phyloP scores from a whole-genome alignment of 2,888 invertebrate genomes.

The Ichneumoninae sp. region DNA sequence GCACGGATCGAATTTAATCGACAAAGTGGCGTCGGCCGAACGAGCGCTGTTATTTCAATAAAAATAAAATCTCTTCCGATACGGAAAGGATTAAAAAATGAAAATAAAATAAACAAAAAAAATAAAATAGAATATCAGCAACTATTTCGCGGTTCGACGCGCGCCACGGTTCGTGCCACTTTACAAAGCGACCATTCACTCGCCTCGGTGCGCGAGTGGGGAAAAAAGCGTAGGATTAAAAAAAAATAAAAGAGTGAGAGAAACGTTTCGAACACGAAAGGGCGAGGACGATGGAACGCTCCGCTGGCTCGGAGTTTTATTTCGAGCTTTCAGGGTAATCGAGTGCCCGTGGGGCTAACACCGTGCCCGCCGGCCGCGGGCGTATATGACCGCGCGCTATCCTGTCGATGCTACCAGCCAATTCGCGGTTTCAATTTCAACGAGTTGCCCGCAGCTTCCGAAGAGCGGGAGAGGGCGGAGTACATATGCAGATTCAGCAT shows the following conservation, averaged over 20 bases:
- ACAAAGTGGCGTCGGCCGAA: constrained; percentile 3
- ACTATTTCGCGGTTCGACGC: constrained; percentile 37
- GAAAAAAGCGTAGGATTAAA: constrained; percentile 22
- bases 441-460: constrained; percentile 39
- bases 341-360: constrained; percentile 57
- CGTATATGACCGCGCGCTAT: constrained; percentile 26
- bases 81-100: background rate
- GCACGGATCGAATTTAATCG: constrained; percentile 11
- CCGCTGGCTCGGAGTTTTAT: constrained; percentile 49
- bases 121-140: constrained; percentile 17
- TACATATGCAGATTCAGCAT: constrained; percentile 10
- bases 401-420: constrained; percentile 48
- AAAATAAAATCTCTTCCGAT: constrained; percentile 12
- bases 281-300: constrained; percentile 63
- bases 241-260: constrained; percentile 22
- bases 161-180: constrained; percentile 12
- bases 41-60: constrained; percentile 11
- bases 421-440: constrained; percentile 67
- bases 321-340: constrained; percentile 60
- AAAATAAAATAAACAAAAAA: background rate
- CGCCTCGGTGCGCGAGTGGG: constrained; percentile 10
- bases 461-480: background rate
- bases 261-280: constrained; percentile 58
- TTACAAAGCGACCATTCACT: constrained; percentile 24
- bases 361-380: constrained; percentile 24